A percentile compares a stretch with the other conserved stretches of the same genome.
These are phyloP conservation scores for Thryonomys swinderianus DNA, from an alignment of 2,113 vertebrate genomes.

Conservation along the genomic window DNA sequence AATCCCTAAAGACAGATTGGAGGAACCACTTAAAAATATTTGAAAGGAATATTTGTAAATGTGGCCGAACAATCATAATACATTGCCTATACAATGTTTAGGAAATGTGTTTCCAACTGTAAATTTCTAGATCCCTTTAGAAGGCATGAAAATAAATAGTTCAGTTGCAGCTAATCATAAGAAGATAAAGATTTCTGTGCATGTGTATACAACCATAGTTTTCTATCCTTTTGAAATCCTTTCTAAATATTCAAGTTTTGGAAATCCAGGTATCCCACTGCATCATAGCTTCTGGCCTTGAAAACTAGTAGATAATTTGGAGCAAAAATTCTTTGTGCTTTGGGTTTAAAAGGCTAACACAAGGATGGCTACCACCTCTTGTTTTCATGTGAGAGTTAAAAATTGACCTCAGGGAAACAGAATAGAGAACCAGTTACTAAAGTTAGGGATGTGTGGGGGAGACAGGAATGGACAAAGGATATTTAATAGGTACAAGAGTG, in stretches of 20 bases:
- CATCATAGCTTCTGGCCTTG: constrained; percentile 21
- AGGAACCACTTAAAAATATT: constrained; percentile 60
- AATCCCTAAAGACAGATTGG: background rate
- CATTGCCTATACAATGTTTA: background rate
- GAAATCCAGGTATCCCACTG: constrained; percentile 1
- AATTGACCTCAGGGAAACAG: background rate
- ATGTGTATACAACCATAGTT: background rate
- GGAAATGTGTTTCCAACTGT: constrained; percentile 23
- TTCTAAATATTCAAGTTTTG: constrained; percentile 59
- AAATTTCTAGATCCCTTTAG: constrained; percentile 23
- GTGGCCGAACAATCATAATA: constrained; percentile 26
- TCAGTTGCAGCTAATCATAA: background rate
- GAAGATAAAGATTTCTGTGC: constrained; percentile 18
- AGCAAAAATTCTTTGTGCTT: background rate
- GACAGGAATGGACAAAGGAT: background rate
- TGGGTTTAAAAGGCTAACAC: constrained; percentile 1
- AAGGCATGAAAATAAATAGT: constrained; percentile 7
- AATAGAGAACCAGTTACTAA: background rate
- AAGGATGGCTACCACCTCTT: background rate
- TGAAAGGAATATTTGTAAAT: constrained; percentile 22
- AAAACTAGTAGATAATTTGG: constrained; percentile 35
- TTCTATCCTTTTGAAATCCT: background rate
- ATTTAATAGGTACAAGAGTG: background rate
- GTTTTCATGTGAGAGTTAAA: background rate
- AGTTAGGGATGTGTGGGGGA: background rate